Percentiles rank a stretch among this genome's conserved stretches.
Evolutionary conservation across 2,113 vertebrate genomes (phyloP).

Genomic region (Etia nguti): DNA sequence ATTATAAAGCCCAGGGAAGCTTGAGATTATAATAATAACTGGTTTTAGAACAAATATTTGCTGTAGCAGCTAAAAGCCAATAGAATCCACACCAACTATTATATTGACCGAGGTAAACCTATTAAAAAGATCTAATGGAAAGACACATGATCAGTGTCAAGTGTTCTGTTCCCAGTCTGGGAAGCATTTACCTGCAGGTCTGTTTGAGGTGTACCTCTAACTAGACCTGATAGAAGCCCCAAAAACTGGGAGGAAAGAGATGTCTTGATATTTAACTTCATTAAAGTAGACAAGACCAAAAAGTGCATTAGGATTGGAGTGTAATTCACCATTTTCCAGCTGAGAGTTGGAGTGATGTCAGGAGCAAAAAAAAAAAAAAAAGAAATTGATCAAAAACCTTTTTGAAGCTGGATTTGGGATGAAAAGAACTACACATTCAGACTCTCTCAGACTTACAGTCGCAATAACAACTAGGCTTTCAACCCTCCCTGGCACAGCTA

Average conservation of each 20-base stretch:
- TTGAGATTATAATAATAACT: background rate
- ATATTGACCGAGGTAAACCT: background rate
- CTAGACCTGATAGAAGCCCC: background rate
- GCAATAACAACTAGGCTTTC: background rate
- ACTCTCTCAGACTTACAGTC: background rate
- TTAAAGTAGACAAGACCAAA: background rate
- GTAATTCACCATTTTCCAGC: background rate
- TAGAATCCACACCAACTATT: background rate
- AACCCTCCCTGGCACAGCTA: background rate
- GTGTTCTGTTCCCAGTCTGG: background rate
- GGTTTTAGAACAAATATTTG: background rate
- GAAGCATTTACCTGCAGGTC: background rate
- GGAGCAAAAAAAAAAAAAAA: background rate
- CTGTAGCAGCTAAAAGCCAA: background rate
- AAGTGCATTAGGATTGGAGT: background rate
- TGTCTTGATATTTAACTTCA: background rate
- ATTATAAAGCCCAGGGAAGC: background rate
- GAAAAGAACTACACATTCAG: background rate
- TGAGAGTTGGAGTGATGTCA: background rate
- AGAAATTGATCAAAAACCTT: background rate
- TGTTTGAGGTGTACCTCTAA: background rate
- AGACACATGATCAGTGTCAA: background rate
- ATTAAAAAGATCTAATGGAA: background rate
- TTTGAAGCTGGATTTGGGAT: background rate
- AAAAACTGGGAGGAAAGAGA: background rate